These are phyloP conservation scores for Orthonyx spaldingii DNA, from an alignment of 2,113 vertebrate genomes.

Conservation along the genomic window DNA sequence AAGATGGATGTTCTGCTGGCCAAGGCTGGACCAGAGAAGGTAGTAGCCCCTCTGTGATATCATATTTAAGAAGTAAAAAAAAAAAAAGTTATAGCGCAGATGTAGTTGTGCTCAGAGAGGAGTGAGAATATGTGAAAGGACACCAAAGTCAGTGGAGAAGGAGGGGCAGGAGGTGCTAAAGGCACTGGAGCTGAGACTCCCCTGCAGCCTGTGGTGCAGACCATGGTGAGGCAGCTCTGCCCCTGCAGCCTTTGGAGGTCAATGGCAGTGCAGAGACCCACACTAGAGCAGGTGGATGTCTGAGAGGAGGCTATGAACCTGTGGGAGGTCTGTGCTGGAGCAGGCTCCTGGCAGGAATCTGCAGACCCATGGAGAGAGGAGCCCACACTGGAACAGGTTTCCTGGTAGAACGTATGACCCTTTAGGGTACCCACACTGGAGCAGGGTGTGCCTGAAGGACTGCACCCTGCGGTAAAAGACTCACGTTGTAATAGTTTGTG, in stretches of 20 bases:
- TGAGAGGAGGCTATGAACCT: background rate
- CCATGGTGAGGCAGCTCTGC: background rate
- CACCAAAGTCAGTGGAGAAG: background rate
- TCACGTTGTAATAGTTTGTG: background rate
- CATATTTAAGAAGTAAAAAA: background rate
- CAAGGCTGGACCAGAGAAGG: background rate
- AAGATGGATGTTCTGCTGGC: background rate
- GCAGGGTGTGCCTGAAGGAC: background rate
- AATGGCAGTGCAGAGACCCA: background rate
- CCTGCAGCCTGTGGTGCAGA: rapidly evolving
- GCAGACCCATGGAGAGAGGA: background rate
- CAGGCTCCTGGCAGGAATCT: background rate
- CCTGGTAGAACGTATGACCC: rapidly evolving
- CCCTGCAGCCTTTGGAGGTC: background rate
- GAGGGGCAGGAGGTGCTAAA: background rate
- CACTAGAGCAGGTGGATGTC: background rate
- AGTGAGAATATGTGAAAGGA: too few species aligned
- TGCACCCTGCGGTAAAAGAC: background rate
- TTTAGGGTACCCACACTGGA: background rate
- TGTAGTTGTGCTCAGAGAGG: rapidly evolving
- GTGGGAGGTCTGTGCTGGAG: background rate
- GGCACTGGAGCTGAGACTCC: background rate
- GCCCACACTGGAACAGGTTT: background rate
- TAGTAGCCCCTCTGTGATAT: background rate
- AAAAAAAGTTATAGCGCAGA: background rate